Conservation (phyloP, 1,140 invertebrate genomes). For the Kradibia gibbosae region DNA sequence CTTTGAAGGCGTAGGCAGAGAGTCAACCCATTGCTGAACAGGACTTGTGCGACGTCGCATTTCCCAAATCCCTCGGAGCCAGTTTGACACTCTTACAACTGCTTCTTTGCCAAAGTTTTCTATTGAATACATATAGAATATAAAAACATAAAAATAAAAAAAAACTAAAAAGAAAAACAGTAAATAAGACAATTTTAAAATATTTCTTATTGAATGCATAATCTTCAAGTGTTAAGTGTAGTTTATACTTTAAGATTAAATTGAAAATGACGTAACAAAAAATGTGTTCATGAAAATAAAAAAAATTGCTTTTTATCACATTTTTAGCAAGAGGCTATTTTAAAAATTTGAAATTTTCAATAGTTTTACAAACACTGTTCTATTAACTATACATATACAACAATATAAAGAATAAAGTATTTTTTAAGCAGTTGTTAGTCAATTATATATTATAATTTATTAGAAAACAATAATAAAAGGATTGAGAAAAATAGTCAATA, state of each 20-base stretch:
- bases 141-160: background rate
- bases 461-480: background rate
- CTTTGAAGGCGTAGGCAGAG: slow-evolving; percentile 64
- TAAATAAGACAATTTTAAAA: background rate
- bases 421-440: no score
- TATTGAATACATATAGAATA: slow-evolving; percentile 51
- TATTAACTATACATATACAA: no score
- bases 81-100: slow-evolving; percentile 65
- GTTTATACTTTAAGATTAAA: no score
- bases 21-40: slow-evolving; percentile 73
- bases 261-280: no score
- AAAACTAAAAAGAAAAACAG: background rate
- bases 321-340: no score
- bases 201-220: background rate
- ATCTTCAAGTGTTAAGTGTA: no score
- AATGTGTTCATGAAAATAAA: background rate
- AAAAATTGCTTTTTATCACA: background rate
- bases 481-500: background rate
- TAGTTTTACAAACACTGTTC: no score
- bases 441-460: no score
- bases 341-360: no score
- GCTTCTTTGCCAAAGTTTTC: slow-evolving; percentile 67
- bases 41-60: slow-evolving; percentile 67
- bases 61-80: slow-evolving; percentile 68
- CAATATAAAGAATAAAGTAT: no score